Percentiles rank a stretch among this genome's conserved stretches.
Conservation (phyloP, 2,888 invertebrate species). For the Nemapogon koenigi region DNA sequence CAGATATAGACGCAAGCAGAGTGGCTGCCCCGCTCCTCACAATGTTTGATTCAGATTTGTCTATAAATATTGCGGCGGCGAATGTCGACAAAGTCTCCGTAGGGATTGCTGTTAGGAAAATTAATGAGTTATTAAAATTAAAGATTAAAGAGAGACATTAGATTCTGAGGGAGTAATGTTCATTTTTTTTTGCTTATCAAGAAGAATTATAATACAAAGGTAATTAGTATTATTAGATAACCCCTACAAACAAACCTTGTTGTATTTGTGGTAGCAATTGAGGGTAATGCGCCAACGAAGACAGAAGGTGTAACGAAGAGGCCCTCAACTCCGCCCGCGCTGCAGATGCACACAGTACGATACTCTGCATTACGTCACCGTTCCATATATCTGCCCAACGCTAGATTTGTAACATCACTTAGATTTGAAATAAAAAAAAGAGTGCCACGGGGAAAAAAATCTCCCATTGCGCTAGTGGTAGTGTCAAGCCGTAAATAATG, state of each 20-base stretch:
- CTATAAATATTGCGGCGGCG: constrained; percentile 19
- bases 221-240: too few species aligned
- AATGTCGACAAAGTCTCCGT: constrained; percentile 33
- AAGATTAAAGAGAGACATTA: not conserved
- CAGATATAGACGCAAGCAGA: constrained; percentile 32
- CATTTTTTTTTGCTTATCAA: too few species aligned
- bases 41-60: constrained; percentile 21
- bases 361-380: constrained; percentile 25
- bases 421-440: too few species aligned
- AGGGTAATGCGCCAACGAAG: constrained; percentile 34
- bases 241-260: too few species aligned
- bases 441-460: too few species aligned
- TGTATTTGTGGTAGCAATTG: constrained; percentile 39
- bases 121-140: not conserved
- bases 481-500: too few species aligned
- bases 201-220: too few species aligned
- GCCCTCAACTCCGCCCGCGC: constrained; percentile 35
- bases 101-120: constrained; percentile 26
- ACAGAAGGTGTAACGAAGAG: constrained; percentile 31
- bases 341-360: constrained; percentile 23
- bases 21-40: constrained; percentile 41
- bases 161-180: too few species aligned
- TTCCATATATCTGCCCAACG: constrained; percentile 43
- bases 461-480: too few species aligned
- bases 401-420: too few species aligned